Base-by-base conservation (phyloP, 2,888 invertebrate species). In the Stenotaenia linearis region DNA sequence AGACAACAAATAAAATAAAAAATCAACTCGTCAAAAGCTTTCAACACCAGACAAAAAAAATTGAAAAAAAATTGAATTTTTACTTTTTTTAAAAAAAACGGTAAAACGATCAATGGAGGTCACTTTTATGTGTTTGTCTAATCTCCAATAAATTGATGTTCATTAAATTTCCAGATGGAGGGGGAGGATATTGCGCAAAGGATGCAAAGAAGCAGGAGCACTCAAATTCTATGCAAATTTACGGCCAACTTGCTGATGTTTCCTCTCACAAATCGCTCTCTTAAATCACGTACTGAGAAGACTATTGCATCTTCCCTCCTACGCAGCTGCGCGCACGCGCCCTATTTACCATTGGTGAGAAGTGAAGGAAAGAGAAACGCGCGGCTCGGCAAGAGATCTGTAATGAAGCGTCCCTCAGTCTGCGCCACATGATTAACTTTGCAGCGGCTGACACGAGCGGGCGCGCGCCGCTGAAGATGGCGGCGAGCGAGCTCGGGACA, bases 341-440 rank as follows among this genome's bases (percentile, higher is more conserved):
- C 76, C 37, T 32, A 25, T 37, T 74, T 74, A 32, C 74, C 74
- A 23, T 50, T 50, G 50, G 50, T 50, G 50, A 50, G 50, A 50
- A 50, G 18, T 50, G 50, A 50, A 50, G 50, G 50, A 50, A 50
- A 50, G 50, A 50, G 50, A 50, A 50, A 50, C 50, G 50, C 50
- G 15, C 50, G 50, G 50, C 50, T 50, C 50, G 50, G 50, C 30
- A 32, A 74, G 75, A 76, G 76, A 76, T 76, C 76, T 76, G 76
- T 76, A 76, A 76, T 35, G 30, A 37, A 76, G 37, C 32, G 35
- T 35, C 32, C 76, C 37, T 76, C 76, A 76, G 37, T 76, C 76
- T 76, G 76, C 76, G 76, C 35, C 76, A 28, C 76, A 37, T 76
- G 76, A 76, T 76, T 76, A 76, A 76, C 76, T 76, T 76, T 35